phyloP scores from a whole-genome alignment of 2,797 vertebrate genomes.

The Sebastolobus alascanus region DNA sequence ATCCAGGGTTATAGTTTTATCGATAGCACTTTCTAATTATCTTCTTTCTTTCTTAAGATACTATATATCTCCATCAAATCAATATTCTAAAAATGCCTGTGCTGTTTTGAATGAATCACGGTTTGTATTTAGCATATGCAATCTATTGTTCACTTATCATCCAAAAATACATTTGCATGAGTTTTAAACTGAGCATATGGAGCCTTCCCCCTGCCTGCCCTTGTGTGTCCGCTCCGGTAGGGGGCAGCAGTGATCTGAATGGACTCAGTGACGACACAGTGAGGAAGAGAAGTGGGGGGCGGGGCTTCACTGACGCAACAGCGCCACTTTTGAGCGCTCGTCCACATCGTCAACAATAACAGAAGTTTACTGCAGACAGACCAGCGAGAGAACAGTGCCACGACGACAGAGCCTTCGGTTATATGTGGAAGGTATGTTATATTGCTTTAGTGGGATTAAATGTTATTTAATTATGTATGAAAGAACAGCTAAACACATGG shows the following conservation, averaged over 20 bases:
- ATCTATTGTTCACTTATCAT: not conserved
- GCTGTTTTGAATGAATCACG: not conserved
- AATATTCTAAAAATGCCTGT: not conserved
- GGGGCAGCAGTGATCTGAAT: constrained; percentile 28
- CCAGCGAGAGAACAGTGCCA: not conserved
- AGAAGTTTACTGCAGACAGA: not conserved
- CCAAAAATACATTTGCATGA: not conserved
- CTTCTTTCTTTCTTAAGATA: not conserved
- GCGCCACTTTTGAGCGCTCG: constrained; percentile 72
- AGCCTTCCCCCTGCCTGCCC: not conserved
- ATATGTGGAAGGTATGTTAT: constrained; percentile 3
- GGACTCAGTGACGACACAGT: fast-evolving
- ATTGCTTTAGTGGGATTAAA: not conserved
- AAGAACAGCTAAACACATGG: not conserved
- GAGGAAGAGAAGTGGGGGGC: constrained; percentile 44
- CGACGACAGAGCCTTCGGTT: not conserved
- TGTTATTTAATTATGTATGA: not conserved
- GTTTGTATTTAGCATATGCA: not conserved
- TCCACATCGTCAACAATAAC: constrained; percentile 10
- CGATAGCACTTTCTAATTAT: not conserved
- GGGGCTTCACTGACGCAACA: constrained; percentile 29
- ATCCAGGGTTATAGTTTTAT: not conserved
- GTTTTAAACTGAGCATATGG: not conserved
- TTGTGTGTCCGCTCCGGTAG: constrained; percentile 12
- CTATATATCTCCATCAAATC: not conserved